Percentiles rank a stretch among this genome's conserved stretches.
These are phyloP conservation scores for Pocillopora grandis DNA, from an alignment of 92 coral and sea anemone species.

Conservation along the genomic window DNA sequence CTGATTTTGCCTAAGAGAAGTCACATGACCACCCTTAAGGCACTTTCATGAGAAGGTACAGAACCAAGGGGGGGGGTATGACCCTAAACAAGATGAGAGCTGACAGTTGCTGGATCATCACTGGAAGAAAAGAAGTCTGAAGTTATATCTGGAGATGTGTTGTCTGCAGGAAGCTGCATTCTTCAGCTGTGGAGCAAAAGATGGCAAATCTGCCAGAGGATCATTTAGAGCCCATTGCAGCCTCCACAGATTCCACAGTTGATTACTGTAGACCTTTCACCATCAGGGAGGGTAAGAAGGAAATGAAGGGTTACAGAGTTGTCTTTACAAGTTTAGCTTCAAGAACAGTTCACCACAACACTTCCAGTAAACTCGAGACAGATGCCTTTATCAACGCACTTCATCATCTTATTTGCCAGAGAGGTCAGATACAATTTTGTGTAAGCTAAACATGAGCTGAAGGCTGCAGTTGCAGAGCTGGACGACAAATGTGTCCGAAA, in stretches of 20 bases:
- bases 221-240: slow-evolving; percentile 44
- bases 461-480: slow-evolving; percentile 35
- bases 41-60: slow-evolving; percentile 38
- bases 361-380: slow-evolving; percentile 49
- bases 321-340: slow-evolving; percentile 61
- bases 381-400: slow-evolving; percentile 58
- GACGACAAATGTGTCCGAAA: not conserved
- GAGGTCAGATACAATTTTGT: slow-evolving; percentile 34
- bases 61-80: slow-evolving; percentile 54
- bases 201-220: slow-evolving; percentile 38
- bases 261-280: slow-evolving; percentile 58
- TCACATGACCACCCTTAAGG: slow-evolving; percentile 40
- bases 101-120: slow-evolving; percentile 64
- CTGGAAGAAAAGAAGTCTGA: slow-evolving; percentile 50
- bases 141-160: slow-evolving; percentile 34
- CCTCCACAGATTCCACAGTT: slow-evolving; percentile 52
- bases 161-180: slow-evolving; percentile 55
- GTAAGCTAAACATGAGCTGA: slow-evolving; percentile 30
- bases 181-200: slow-evolving; percentile 7
- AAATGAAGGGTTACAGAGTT: slow-evolving; percentile 64
- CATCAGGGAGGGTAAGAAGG: slow-evolving; percentile 56
- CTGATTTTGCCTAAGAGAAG: slow-evolving; percentile 42
- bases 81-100: slow-evolving; percentile 55
- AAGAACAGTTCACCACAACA: slow-evolving; percentile 51
- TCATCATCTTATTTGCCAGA: slow-evolving; percentile 38